These are phyloP conservation scores for Tinea semifulvella DNA, from an alignment of 2,888 invertebrate genomes.

Conservation along the genomic window DNA sequence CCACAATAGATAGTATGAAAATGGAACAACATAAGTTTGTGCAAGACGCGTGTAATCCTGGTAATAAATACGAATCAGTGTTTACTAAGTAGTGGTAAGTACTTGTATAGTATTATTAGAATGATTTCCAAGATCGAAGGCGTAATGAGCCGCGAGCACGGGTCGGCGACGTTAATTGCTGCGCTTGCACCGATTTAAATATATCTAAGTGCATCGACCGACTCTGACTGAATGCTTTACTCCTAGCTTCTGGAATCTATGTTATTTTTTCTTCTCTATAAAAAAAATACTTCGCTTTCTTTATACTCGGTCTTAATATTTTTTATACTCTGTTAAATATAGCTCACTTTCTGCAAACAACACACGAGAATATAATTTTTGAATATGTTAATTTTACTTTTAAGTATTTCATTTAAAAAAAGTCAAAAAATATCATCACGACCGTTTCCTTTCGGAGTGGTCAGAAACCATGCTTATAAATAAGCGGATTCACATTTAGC, in stretches of 20 bases:
- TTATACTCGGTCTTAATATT: too few species aligned
- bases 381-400: too few species aligned
- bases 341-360: too few species aligned
- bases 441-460: too few species aligned
- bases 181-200: constrained; percentile 40
- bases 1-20: too few species aligned
- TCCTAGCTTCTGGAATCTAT: constrained; percentile 6
- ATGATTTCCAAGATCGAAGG: constrained; percentile 28
- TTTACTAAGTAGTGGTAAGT: constrained; percentile 6
- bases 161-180: constrained; percentile 33
- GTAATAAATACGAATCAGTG: constrained; percentile 10
- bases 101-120: constrained; percentile 9
- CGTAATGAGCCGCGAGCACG: constrained; percentile 29
- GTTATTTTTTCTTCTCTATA: constrained; percentile 8
- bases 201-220: constrained; percentile 45
- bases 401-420: too few species aligned
- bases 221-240: constrained; percentile 23
- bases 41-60: neutral
- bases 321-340: too few species aligned
- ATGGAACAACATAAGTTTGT: too few species aligned
- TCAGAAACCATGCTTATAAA: too few species aligned
- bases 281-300: neutral
- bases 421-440: too few species aligned
- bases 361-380: too few species aligned
- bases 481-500: too few species aligned